Evolutionary conservation across 1,140 invertebrate genomes (phyloP).

Genomic region (Zaprionus inermis): DNA sequence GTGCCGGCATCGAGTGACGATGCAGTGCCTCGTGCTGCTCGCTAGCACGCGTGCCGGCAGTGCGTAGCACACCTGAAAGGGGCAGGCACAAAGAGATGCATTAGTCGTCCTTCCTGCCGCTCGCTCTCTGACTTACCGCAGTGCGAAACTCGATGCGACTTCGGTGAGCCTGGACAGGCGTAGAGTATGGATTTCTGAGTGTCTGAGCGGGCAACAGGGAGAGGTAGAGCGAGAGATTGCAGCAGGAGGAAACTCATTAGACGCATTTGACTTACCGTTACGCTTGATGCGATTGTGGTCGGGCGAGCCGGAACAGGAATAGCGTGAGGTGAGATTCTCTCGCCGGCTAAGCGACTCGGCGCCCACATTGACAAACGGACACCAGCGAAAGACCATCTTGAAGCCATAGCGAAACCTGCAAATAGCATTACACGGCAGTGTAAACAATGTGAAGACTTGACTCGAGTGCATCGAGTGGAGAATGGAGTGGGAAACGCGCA

Average conservation of each 20-base stretch:
- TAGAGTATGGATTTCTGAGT: slow-evolving; percentile 84
- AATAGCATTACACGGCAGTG: slow-evolving; percentile 12
- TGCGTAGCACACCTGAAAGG: slow-evolving; percentile 49
- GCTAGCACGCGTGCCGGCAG: slow-evolving; percentile 34
- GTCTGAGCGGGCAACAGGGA: slow-evolving; percentile 54
- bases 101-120: neutral
- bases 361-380: slow-evolving; percentile 89
- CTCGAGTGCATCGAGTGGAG: slow-evolving; percentile 26
- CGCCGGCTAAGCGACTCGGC: slow-evolving; percentile 87
- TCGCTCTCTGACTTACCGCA: slow-evolving; percentile 60
- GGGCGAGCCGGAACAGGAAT: slow-evolving; percentile 89
- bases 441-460: slow-evolving; percentile 18
- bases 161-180: slow-evolving; percentile 79
- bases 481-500: slow-evolving; percentile 21
- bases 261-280: slow-evolving; percentile 86
- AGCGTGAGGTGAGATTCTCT: slow-evolving; percentile 88
- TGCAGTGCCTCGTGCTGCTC: slow-evolving; percentile 39
- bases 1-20: slow-evolving; percentile 36
- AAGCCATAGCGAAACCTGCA: slow-evolving; percentile 94
- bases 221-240: slow-evolving; percentile 18
- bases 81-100: neutral
- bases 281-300: slow-evolving; percentile 89
- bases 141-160: slow-evolving; percentile 78
- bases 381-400: slow-evolving; percentile 93
- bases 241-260: slow-evolving; percentile 9